A percentile compares a stretch with the other conserved stretches of the same genome.
Conservation (phyloP, 2,113 vertebrate species). For the Neotragus moschatus region DNA sequence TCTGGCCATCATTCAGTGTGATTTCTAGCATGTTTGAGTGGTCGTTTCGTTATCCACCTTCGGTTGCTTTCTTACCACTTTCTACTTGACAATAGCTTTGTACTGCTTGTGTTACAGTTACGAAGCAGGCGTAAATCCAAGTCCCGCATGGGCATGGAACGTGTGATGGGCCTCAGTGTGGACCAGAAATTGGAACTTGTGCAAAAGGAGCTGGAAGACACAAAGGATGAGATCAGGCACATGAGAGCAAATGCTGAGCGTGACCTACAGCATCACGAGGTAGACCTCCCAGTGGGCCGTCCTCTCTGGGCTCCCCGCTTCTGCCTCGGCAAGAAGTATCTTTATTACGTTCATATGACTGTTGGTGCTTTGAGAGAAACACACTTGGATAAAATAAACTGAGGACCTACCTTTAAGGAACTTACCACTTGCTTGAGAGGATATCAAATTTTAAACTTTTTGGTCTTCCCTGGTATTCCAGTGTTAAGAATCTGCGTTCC, state of each 20-base stretch:
- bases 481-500: not conserved
- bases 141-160: conserved; percentile 28
- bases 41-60: not conserved
- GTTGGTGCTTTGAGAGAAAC: not conserved
- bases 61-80: not conserved
- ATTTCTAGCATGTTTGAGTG: not conserved
- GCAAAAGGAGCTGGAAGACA: conserved; percentile 77
- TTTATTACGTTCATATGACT: not conserved
- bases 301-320: not conserved
- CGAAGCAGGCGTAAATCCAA: conserved; percentile 69
- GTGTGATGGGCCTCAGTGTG: conserved; percentile 58
- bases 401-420: not conserved
- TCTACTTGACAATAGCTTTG: not conserved
- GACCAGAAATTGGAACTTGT: conserved; percentile 83
- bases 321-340: rapidly evolving
- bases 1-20: not conserved
- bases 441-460: not conserved
- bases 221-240: conserved; percentile 71
- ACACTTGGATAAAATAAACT: not conserved
- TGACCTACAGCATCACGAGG: conserved; percentile 78
- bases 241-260: conserved; percentile 69
- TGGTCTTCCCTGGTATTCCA: not conserved
- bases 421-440: not conserved
- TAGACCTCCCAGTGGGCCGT: not conserved
- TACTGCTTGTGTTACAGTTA: conserved; percentile 62